Evolutionary conservation across 2,888 invertebrate genomes (phyloP).

Genomic region (Clepsis dumicolana): DNA sequence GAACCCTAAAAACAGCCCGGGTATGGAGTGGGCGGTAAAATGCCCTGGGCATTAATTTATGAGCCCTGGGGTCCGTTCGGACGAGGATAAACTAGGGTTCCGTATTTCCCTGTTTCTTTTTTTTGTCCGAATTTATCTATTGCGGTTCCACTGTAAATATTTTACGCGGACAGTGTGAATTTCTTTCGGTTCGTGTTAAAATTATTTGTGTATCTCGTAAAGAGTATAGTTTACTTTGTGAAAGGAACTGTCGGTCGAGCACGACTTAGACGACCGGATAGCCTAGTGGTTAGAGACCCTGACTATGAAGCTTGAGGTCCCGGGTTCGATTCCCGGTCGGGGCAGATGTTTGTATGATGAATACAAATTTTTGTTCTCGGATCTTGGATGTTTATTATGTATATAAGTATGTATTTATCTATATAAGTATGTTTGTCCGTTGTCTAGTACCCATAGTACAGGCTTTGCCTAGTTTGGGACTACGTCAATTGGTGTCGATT

Average conservation of each 20-base stretch:
- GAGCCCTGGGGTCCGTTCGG: slow-evolving; percentile 51
- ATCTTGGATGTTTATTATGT: no score
- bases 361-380: no score
- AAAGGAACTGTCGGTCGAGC: not conserved
- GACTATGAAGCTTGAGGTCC: no score
- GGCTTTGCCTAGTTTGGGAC: no score
- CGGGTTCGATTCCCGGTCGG: no score
- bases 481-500: no score
- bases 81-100: slow-evolving; percentile 58
- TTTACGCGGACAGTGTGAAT: slow-evolving; percentile 46
- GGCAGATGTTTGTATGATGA: no score
- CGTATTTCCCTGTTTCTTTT: slow-evolving; percentile 56
- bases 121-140: slow-evolving; percentile 70
- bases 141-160: slow-evolving; percentile 53
- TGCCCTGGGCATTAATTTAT: slow-evolving; percentile 53
- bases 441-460: no score
- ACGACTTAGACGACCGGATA: no score
- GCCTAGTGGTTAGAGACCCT: no score
- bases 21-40: slow-evolving; percentile 47
- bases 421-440: no score
- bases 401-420: no score
- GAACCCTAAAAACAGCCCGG: slow-evolving; percentile 9
- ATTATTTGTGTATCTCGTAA: not conserved
- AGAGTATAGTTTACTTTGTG: not conserved
- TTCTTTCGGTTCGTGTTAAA: slow-evolving; percentile 11